Conservation (phyloP, 2,113 vertebrate species). For the Illadopsis cleaveri region DNA sequence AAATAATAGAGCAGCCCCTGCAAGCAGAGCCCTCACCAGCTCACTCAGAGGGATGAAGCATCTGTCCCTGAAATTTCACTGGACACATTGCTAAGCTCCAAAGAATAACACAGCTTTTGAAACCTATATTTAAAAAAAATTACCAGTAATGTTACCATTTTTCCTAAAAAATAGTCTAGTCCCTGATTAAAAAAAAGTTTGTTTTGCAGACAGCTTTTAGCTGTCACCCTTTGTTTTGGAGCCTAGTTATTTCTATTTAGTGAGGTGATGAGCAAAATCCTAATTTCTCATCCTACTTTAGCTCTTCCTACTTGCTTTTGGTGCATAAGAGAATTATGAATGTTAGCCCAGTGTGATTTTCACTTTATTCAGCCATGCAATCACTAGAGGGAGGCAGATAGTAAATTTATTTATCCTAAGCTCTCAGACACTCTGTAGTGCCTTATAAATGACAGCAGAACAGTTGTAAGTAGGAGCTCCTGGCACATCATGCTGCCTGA, state of each 20-base stretch:
- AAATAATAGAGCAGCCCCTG: slow-evolving; percentile 8
- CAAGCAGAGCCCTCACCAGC: neutral
- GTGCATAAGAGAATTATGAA: neutral
- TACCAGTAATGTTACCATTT: neutral
- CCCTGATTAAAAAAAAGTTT: neutral
- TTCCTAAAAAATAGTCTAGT: neutral
- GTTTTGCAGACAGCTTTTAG: neutral
- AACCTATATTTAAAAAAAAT: neutral
- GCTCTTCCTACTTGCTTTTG: neutral
- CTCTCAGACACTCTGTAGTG: neutral
- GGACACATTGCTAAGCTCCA: neutral
- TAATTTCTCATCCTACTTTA: neutral
- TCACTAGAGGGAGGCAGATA: slow-evolving; percentile 36
- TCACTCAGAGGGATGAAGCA: accelerated
- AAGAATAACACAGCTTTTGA: neutral
- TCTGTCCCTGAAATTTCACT: neutral
- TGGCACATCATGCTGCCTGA: accelerated
- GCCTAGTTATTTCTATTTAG: neutral
- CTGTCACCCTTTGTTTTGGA: neutral
- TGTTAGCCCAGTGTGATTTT: neutral
- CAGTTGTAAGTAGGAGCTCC: neutral
- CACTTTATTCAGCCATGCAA: neutral
- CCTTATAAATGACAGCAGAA: neutral
- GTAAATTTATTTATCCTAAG: neutral
- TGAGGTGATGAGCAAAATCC: neutral